Evolutionary conservation across 2,888 invertebrate genomes (phyloP), one percentile per base, ranked within the genome.

Genomic region (Byasa hedistus): DNA sequence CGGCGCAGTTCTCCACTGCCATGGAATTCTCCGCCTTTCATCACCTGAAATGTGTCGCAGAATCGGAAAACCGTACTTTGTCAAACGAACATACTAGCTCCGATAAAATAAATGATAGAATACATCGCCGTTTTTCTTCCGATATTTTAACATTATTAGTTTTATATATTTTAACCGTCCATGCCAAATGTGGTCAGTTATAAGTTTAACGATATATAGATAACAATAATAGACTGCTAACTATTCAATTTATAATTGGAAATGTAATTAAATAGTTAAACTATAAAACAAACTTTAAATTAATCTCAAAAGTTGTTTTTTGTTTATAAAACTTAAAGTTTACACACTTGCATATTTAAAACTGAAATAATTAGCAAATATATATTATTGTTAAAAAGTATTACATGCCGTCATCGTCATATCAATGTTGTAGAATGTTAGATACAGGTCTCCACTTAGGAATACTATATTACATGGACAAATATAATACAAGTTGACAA

Each of bases 21-120:
- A 21, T 52, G 12, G 21, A 52, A 52, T 52, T 52, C 12, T 52
- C 52, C 19, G 52, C 52, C 52, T 52, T 52, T 52, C 21, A 21
- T 21, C 52, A 52, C 52, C 52, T 52, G 52, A 21, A 52, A 21
- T 52, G 52, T 52, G 52, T 52, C n/a, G 8, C 52, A 7, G 12
- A 21, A 52, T 52, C n/a, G 52, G 52, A 21, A 52, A 52, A 52
- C 52, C n/a, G 52, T 21, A 52, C 52, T 52, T 21, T 52, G 52
- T 52, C 52, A 52, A 52, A 52, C 8, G 52, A 44, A 44, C 44
- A 44, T 17, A 44, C 44, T 17, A 17, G 44, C 19, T 17, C 44
- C 22, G 52, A 52, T 52, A 21, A 52, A 52, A 52, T 52, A 52
- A 52, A 52, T 21, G 52, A 48, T 19, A 52, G 52, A 3, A 52